Evolutionary conservation across 1,140 invertebrate genomes (phyloP).

Genomic region (Drosophila eugracilis): DNA sequence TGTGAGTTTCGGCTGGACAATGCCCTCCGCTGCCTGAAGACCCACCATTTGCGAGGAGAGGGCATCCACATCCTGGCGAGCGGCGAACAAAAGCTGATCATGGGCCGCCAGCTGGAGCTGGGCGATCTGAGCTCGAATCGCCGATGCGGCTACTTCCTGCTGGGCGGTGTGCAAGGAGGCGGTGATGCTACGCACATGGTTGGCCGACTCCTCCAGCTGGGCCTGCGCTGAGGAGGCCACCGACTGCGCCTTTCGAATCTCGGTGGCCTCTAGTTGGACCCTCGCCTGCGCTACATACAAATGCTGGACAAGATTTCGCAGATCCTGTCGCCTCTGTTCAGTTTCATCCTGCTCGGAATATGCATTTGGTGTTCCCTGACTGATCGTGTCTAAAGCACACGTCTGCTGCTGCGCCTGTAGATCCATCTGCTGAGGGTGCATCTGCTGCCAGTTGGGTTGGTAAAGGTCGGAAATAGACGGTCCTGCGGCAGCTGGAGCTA

Average conservation of each 20-base stretch:
- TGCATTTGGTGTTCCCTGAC: constrained; percentile 2
- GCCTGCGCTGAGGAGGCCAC: constrained; percentile 70
- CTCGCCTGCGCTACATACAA: constrained; percentile 81
- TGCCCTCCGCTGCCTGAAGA: constrained; percentile 81
- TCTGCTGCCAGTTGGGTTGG: constrained; percentile 9
- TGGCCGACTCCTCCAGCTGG: constrained; percentile 73
- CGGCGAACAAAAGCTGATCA: constrained; percentile 79
- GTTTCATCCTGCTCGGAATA: constrained; percentile 45
- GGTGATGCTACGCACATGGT: constrained; percentile 79
- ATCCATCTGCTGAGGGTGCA: constrained; percentile 1
- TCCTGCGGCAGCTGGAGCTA: neutral
- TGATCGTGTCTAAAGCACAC: neutral
- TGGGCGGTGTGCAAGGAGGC: constrained; percentile 78
- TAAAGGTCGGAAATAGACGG: neutral
- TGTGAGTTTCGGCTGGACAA: constrained; percentile 67
- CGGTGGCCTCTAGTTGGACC: constrained; percentile 79
- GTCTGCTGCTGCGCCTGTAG: constrained; percentile 3
- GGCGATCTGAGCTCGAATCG: constrained; percentile 78
- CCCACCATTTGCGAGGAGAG: constrained; percentile 83
- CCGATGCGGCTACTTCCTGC: constrained; percentile 77
- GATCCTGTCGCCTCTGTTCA: constrained; percentile 56
- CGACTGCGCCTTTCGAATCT: constrained; percentile 77
- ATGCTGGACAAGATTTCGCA: constrained; percentile 74
- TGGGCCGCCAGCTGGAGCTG: constrained; percentile 82
- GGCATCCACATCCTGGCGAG: constrained; percentile 80